Evolutionary conservation across 2,113 vertebrate species (phyloP).

Genomic region (Apteryx owenii): DNA sequence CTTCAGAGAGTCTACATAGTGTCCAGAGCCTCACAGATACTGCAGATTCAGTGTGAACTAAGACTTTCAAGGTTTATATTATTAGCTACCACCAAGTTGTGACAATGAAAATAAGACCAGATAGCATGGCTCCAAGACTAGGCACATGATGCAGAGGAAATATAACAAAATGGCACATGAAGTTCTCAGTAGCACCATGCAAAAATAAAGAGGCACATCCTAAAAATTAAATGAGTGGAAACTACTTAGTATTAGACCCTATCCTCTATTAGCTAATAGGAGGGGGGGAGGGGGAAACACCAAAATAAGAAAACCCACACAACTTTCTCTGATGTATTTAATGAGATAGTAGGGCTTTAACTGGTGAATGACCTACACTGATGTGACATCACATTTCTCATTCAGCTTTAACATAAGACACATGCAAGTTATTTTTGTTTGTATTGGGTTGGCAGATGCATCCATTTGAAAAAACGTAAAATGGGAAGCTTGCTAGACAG

Average conservation of each 20-base stretch:
- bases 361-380: neutral
- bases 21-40: neutral
- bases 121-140: neutral
- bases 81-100: neutral
- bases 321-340: neutral
- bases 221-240: neutral
- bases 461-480: slow-evolving; percentile 15
- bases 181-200: rapidly evolving
- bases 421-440: slow-evolving; percentile 50
- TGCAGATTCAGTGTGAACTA: neutral
- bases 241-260: neutral
- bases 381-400: neutral
- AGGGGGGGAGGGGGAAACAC: neutral
- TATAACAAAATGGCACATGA: neutral
- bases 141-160: neutral
- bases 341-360: neutral
- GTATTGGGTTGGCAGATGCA: slow-evolving; percentile 29
- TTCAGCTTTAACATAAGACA: slow-evolving; percentile 49
- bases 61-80: neutral
- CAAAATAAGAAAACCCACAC: neutral
- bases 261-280: neutral
- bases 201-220: neutral
- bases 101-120: neutral
- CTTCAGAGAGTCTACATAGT: neutral
- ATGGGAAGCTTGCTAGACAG: slow-evolving; percentile 63